These are phyloP conservation scores for Luehdorfia chinensis DNA, from an alignment of 1,140 invertebrate genomes.

Conservation along the genomic window DNA sequence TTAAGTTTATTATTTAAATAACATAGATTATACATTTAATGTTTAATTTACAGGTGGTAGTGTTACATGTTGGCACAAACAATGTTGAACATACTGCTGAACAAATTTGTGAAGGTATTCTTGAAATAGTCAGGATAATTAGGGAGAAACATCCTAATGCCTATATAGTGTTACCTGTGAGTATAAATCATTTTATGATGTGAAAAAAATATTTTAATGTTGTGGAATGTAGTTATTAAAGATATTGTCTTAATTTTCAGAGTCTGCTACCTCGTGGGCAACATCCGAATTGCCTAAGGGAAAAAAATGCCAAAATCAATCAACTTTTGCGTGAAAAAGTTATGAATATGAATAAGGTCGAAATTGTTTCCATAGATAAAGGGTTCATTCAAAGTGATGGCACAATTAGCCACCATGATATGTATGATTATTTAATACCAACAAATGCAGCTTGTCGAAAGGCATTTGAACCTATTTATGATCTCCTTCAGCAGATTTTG, in stretches of 20 bases:
- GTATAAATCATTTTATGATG: slow-evolving; percentile 45
- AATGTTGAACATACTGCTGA: slow-evolving; percentile 87
- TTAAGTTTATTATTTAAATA: too few relatives aligned
- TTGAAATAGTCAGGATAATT: slow-evolving; percentile 85
- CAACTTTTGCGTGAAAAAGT: slow-evolving; percentile 81
- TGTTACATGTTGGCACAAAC: slow-evolving; percentile 92
- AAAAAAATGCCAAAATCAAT: slow-evolving; percentile 87
- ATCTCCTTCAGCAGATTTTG: slow-evolving; percentile 85
- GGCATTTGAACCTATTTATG: slow-evolving; percentile 88
- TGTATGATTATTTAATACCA: slow-evolving; percentile 93
- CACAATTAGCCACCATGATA: slow-evolving; percentile 89
- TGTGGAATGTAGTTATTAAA: too few relatives aligned
- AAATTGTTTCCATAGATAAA: slow-evolving; percentile 85
- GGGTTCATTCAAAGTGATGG: slow-evolving; percentile 87
- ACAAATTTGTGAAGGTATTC: slow-evolving; percentile 88
- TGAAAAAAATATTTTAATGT: neutral
- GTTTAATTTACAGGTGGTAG: slow-evolving; percentile 82
- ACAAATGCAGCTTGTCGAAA: slow-evolving; percentile 90
- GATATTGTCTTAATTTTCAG: slow-evolving; percentile 78
- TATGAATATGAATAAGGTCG: slow-evolving; percentile 79
- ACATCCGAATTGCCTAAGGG: slow-evolving; percentile 86
- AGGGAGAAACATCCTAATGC: slow-evolving; percentile 86
- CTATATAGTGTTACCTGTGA: slow-evolving; percentile 90
- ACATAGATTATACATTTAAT: too few relatives aligned
- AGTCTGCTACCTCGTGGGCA: slow-evolving; percentile 90